phyloP scores from a whole-genome alignment of 2,113 vertebrate species.

The Eptatretus burgeri region DNA sequence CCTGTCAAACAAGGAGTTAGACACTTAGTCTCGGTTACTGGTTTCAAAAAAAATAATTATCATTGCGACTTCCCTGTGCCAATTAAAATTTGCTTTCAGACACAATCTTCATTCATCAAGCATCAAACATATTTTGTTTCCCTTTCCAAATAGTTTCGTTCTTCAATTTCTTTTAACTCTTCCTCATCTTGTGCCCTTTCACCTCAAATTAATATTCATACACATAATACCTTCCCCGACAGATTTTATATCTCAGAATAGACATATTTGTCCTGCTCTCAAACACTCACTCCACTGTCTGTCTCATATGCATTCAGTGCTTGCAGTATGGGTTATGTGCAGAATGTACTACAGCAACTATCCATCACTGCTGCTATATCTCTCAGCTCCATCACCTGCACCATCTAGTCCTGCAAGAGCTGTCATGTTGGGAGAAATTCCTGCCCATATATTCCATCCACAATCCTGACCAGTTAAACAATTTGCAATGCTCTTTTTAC shows the following conservation, averaged over 20 bases:
- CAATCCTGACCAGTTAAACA: too few relatives aligned
- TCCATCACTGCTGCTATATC: too few relatives aligned
- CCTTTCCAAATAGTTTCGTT: constrained; percentile 15
- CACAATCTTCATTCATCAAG: constrained; percentile 16
- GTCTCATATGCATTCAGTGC: too few relatives aligned
- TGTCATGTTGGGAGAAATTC: too few relatives aligned
- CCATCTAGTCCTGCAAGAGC: too few relatives aligned
- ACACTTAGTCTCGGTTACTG: too few relatives aligned
- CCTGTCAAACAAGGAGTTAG: neutral
- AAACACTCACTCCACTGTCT: neutral
- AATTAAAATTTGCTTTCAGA: constrained; percentile 1
- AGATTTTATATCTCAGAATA: neutral
- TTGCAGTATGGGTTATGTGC: too few relatives aligned
- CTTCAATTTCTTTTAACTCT: constrained; percentile 20
- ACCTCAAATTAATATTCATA: too few relatives aligned
- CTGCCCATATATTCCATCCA: too few relatives aligned
- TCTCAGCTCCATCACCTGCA: too few relatives aligned
- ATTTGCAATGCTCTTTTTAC: too few relatives aligned
- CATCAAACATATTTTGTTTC: constrained; percentile 8
- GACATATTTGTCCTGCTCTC: constrained; percentile 8
- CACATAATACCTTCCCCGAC: constrained; percentile 2
- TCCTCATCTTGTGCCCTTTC: constrained; percentile 8
- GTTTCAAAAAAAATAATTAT: neutral
- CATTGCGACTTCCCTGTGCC: neutral
- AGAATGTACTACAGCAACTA: too few relatives aligned